Conservation (phyloP, 2,888 invertebrate species). For the Lordiphosa fenestrarum region DNA sequence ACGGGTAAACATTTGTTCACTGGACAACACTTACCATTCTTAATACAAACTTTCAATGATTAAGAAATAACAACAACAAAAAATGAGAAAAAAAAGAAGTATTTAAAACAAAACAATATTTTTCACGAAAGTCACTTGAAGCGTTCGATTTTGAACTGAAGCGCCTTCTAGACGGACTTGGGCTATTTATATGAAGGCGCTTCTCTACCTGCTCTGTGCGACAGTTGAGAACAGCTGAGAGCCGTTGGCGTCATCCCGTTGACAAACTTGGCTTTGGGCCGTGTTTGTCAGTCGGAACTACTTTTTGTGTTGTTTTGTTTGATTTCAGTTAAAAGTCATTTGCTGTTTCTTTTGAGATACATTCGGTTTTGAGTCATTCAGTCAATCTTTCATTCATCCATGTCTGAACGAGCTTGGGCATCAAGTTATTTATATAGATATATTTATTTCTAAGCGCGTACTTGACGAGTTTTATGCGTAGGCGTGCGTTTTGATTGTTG, state of each 20-base stretch:
- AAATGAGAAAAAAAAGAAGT: slow-evolving; percentile 1
- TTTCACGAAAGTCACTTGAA: slow-evolving; percentile 29
- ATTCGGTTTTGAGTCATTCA: slow-evolving; percentile 35
- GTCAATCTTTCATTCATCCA: slow-evolving; percentile 39
- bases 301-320: slow-evolving; percentile 46
- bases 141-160: slow-evolving; percentile 62
- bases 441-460: slow-evolving; percentile 34
- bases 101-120: slow-evolving; percentile 1
- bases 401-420: slow-evolving; percentile 40
- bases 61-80: slow-evolving; percentile 21
- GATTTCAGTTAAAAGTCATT: slow-evolving; percentile 49
- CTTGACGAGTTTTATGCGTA: slow-evolving; percentile 56
- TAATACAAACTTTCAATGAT: slow-evolving; percentile 16
- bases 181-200: slow-evolving; percentile 60
- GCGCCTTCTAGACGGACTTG: slow-evolving; percentile 52
- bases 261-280: slow-evolving; percentile 59
- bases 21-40: slow-evolving; percentile 34
- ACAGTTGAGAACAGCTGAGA: slow-evolving; percentile 60
- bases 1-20: slow-evolving; percentile 7
- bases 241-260: slow-evolving; percentile 66
- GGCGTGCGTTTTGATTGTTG: slow-evolving; percentile 33
- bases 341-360: slow-evolving; percentile 34
- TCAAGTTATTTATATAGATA: slow-evolving; percentile 49
- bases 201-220: slow-evolving; percentile 37
- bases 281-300: slow-evolving; percentile 60